Base-by-base conservation (phyloP, 2,888 invertebrate genomes). In the Congeria kusceri region DNA sequence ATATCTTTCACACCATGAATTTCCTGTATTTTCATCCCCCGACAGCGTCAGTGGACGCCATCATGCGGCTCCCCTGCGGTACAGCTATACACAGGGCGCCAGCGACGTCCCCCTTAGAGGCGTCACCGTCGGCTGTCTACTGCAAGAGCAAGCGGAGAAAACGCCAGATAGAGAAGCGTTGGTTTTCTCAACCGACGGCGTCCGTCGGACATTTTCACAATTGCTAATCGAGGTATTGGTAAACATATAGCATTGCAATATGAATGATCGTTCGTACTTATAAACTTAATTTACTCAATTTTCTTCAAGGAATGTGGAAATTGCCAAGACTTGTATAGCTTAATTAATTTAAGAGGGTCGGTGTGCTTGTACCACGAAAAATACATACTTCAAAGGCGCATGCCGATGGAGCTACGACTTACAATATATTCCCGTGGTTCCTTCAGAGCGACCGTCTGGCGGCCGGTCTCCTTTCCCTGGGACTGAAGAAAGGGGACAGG, bases 401-500 rank as follows among this genome's bases (percentile, higher is more conserved):
- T n/a, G n/a, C n/a, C n/a, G n/a, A n/a, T n/a, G n/a, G n/a, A n/a
- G n/a, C n/a, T n/a, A n/a, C n/a, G n/a, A n/a, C n/a, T n/a, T n/a
- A n/a, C n/a, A n/a, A 44, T 44, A 44, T 44, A 13, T 44, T 9
- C 46, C 11, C 18, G 46, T 44, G 46, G 11, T 61, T 3, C 25
- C 62, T 63, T 76, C 80, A 97, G 95, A 96, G 95, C 0, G 96
- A 97, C 90, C 94, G 94, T 68, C 90, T 97, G 3, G 97, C 97
- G 0, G 96, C 96, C 0, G 96, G 96, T 0, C 94, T 97, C 0
- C 87, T 95, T n/a, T 95, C 95, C 49, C 88, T 96, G 28, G 97
- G 97, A 0, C 89, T 97, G 23, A 91, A 95, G 69, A 94, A 93
- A 32, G 97, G 97, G 0, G 97, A 98, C 90, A 93, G 96, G 11